These are phyloP conservation scores for Branchinecta lindahli DNA, from an alignment of 1,140 invertebrate genomes.

Conservation along the genomic window DNA sequence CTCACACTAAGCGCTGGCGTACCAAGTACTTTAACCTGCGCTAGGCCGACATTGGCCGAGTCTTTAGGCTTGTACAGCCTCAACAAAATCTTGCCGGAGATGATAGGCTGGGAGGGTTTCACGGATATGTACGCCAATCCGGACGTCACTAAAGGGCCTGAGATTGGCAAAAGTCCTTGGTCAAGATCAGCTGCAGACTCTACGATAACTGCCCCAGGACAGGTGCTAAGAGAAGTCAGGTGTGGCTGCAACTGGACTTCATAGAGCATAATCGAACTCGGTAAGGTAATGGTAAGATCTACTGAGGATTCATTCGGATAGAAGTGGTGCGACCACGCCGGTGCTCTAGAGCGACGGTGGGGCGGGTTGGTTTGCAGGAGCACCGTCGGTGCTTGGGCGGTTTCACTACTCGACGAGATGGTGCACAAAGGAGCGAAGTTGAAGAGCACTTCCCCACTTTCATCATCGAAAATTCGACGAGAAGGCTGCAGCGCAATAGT, in stretches of 20 bases:
- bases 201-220: conserved; percentile 72
- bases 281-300: conserved; percentile 66
- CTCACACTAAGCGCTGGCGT: conserved; percentile 54
- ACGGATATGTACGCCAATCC: conserved; percentile 71
- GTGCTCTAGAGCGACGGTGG: conserved; percentile 61
- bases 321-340: conserved; percentile 84
- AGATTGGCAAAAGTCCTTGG: conserved; percentile 38
- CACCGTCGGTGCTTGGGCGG: conserved; percentile 69
- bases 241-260: conserved; percentile 80
- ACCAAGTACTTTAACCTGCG: conserved; percentile 69
- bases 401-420: conserved; percentile 62
- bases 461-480: conserved; percentile 17
- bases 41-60: conserved; percentile 67
- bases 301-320: conserved; percentile 76
- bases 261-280: conserved; percentile 69
- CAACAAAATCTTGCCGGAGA: conserved; percentile 43
- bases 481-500: background rate
- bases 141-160: conserved; percentile 56
- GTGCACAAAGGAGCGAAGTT: conserved; percentile 77
- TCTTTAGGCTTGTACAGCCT: conserved; percentile 65
- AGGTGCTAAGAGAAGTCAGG: conserved; percentile 62
- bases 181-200: conserved; percentile 47
- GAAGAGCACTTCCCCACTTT: conserved; percentile 45
- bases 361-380: conserved; percentile 55
- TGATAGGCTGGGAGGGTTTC: conserved; percentile 58